Percentiles rank a stretch among this genome's conserved stretches.
These are phyloP conservation scores for Acipenser transmontanus DNA, from an alignment of 2,797 vertebrate genomes.

Conservation along the genomic window DNA sequence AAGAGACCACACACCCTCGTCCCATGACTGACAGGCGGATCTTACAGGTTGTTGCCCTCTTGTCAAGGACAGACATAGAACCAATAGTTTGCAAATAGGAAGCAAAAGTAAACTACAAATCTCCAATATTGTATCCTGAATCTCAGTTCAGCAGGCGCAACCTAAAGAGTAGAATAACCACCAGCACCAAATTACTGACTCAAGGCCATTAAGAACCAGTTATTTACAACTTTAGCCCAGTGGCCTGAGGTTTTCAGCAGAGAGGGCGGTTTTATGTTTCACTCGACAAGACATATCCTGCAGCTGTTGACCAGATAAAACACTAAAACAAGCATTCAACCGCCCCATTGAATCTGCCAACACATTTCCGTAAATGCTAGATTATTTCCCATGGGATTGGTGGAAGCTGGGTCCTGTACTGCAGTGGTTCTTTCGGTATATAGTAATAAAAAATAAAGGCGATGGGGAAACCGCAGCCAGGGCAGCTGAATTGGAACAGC, in stretches of 20 bases:
- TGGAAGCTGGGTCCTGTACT: neutral
- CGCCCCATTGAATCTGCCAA: neutral
- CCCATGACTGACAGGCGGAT: too few relatives aligned
- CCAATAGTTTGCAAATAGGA: too few relatives aligned
- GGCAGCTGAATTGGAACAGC: constrained; percentile 21
- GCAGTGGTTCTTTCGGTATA: neutral
- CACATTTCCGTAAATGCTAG: constrained; percentile 6
- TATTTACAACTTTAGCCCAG: neutral
- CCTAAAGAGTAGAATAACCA: too few relatives aligned
- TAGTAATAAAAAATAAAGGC: neutral
- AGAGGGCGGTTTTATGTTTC: neutral
- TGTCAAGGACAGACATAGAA: too few relatives aligned
- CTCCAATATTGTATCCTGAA: too few relatives aligned
- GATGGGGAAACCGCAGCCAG: neutral
- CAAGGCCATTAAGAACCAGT: neutral
- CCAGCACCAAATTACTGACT: too few relatives aligned
- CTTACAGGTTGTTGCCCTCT: too few relatives aligned
- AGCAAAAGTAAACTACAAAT: too few relatives aligned
- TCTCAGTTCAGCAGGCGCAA: too few relatives aligned
- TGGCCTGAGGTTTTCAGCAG: too few relatives aligned
- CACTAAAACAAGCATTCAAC: neutral
- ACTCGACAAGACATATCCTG: neutral
- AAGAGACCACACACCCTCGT: too few relatives aligned
- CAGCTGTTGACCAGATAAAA: constrained; percentile 3
- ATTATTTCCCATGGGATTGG: neutral